Evolutionary conservation across 2,888 invertebrate genomes (phyloP), one percentile per base, ranked within the genome.

Genomic region (Epsilonema sp.): DNA sequence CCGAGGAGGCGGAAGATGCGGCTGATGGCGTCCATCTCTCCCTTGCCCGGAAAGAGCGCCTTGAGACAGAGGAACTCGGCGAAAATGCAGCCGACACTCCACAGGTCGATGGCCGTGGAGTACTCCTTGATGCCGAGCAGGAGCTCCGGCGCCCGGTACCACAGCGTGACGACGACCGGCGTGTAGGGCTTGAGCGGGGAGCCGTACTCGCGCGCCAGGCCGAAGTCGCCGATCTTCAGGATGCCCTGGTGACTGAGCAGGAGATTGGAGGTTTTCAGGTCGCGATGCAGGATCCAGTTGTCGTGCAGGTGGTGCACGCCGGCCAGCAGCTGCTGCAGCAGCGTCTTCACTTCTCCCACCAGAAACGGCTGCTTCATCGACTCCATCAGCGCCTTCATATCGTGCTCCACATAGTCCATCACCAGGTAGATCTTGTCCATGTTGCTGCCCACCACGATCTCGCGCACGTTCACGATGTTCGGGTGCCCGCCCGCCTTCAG

Each of bases 381-480:
- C 67, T 97, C 92, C 87, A 99, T 94, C 21, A 97, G 72, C 39
- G 85, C 82, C 65, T 97, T 97, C 37, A 99, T 73, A 66, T 97
- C 97, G 63, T 97, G 97, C 64, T 97, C 97, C 3, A 97, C 92
- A 64, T 92, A 97, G 67, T 99, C 97, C 97, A 97, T 97, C 0
- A 97, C 97, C 48, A 74, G 67, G 57, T 73, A 74, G 52, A 75
- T 74, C 69, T 90, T 90, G 69, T 97, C 94, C 86, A 97, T 94
- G 65, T 94, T 94, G 61, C 87, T 89, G 22, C 22, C 97, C 97
- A 97, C 92, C 1, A 97, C 97, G 58, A 99, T 94, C 71, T 97
- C 97, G 16, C 70, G 58, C 43, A 92, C 89, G 0, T 90, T 90
- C 11, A 99, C 94, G 53, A 99, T 90, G 68, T 97, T 97, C 2